Conservation (phyloP, 1,140 invertebrate species). For the Trichomalopsis sarcophagae region DNA sequence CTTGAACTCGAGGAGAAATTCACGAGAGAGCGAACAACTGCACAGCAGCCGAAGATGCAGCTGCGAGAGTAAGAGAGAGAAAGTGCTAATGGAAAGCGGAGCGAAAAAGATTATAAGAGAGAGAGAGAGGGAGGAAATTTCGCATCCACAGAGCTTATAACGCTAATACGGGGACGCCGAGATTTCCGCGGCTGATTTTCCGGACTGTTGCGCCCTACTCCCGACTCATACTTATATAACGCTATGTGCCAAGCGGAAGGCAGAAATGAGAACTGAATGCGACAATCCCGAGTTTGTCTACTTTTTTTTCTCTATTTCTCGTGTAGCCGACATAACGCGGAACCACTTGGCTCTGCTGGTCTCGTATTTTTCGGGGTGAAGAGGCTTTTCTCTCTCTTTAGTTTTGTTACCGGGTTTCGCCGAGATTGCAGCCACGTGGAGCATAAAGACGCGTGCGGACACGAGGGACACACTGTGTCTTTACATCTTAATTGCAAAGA, state of each 20-base stretch:
- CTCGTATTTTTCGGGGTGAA: not conserved
- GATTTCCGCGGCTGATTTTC: constrained; percentile 38
- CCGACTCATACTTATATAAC: not conserved
- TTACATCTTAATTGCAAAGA: not conserved
- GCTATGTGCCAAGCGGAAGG: not conserved
- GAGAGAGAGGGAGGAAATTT: not conserved
- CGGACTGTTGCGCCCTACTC: not conserved
- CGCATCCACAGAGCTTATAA: constrained; percentile 11
- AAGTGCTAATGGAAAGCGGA: constrained; percentile 14
- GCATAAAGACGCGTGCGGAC: not conserved
- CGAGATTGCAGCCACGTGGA: not conserved
- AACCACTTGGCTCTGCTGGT: not conserved
- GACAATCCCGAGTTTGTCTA: not conserved
- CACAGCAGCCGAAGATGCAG: not conserved
- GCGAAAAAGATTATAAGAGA: not conserved
- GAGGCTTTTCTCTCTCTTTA: not conserved
- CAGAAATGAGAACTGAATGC: not conserved
- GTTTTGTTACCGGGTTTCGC: not conserved
- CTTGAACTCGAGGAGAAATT: not conserved
- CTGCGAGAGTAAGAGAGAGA: not conserved
- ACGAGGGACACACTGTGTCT: too few relatives aligned
- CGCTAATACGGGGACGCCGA: not conserved
- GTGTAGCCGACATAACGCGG: not conserved
- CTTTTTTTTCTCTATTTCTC: not conserved
- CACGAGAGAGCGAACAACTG: not conserved